Evolutionary conservation across 1,140 invertebrate genomes (phyloP).

Genomic region (Temnothorax nylanderi): DNA sequence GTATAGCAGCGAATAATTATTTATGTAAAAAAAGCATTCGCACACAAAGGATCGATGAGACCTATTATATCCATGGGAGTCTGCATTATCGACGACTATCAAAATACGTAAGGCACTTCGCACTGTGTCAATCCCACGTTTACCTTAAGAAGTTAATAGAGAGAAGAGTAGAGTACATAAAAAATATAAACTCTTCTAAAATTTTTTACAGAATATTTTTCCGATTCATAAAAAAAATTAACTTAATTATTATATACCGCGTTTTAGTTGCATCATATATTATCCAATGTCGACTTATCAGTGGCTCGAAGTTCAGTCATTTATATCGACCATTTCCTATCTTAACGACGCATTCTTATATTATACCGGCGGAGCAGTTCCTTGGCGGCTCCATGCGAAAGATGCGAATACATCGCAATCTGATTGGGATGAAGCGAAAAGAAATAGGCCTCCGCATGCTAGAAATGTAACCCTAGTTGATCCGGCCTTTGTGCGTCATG

Average conservation of each 20-base stretch:
- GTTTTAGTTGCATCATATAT: background rate
- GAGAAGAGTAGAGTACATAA: background rate
- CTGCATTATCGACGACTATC: conserved; percentile 59
- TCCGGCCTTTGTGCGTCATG: conserved; percentile 90
- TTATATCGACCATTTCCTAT: conserved; percentile 22
- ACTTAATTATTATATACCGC: background rate
- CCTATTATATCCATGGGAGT: conserved; percentile 35
- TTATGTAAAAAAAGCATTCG: conserved; percentile 52
- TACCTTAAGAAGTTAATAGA: conserved; percentile 39
- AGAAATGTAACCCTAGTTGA: conserved; percentile 86
- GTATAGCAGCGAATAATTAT: conserved; percentile 49
- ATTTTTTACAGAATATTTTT: conserved; percentile 6
- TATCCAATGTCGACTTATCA: conserved; percentile 1
- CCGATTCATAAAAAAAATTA: background rate
- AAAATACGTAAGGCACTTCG: conserved; percentile 46
- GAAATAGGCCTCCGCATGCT: conserved; percentile 39
- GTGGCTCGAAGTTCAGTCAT: conserved; percentile 13
- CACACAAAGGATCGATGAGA: conserved; percentile 8
- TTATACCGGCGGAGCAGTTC: conserved; percentile 38
- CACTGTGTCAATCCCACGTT: conserved; percentile 27
- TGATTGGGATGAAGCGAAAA: conserved; percentile 7
- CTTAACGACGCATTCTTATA: conserved; percentile 54
- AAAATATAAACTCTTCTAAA: background rate
- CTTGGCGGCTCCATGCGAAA: background rate
- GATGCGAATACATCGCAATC: conserved; percentile 45